Base-by-base conservation (phyloP, 2,888 invertebrate species). In the Ecliptopera silaceata region DNA sequence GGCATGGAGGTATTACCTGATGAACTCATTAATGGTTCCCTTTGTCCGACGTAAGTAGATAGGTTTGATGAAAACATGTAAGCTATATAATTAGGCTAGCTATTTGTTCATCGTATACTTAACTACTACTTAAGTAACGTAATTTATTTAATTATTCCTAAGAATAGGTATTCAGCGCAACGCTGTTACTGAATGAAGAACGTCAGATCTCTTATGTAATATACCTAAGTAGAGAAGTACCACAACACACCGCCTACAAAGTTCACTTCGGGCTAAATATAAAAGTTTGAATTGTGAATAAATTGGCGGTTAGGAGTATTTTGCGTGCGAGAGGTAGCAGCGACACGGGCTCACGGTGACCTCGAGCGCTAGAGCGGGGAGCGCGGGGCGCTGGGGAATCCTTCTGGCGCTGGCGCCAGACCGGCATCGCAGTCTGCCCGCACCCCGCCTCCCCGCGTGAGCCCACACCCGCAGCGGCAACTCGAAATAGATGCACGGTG, bases 401-500 rank as follows among this genome's bases (percentile, higher is more conserved):
- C 91, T 90, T 88, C 86, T 91, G 92, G 91, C 92, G 92, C 92
- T 48, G 47, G 54, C 54, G 48, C 48, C 91, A 91, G 92, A 90
- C 90, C 87, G 91, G 80, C 90, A 88, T 75, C 84, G 82, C 80
- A 79, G 88, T 88, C 89, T 87, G 80, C 84, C 84, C 82, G 82
- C 84, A 75, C 84, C 82, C 84, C 82, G 63, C 80, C 78, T 66
- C 73, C 69, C 70, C 72, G 59, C 59, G 65, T 36, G 55, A 53
- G 74, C 75, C 74, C 78, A 73, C 74, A 72, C 80, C 75, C 82
- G 77, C 80, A 69, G 78, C 79, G 75, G 70, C 82, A 84, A 83
- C 88, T 88, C 86, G 79, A 90, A 88, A 90, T 88, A 90, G 89
- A 89, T 83, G 86, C 86, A 86, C 88, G 84, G 88, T 88, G 90